These are phyloP conservation scores for Recurvirostra avosetta DNA, from an alignment of 2,113 vertebrate species.

Conservation along the genomic window DNA sequence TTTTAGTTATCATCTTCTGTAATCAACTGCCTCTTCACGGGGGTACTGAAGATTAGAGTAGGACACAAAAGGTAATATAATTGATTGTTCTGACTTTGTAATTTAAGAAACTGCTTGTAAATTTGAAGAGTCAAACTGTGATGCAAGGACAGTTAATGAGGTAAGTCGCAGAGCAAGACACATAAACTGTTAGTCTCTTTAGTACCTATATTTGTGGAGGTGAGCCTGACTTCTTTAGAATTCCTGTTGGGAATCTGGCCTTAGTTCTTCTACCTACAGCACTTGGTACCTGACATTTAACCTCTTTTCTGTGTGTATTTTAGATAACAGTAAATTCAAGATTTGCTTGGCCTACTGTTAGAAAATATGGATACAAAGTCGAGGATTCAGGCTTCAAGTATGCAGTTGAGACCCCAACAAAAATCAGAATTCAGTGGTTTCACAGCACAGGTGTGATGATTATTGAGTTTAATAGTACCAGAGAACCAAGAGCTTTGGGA, in stretches of 20 bases:
- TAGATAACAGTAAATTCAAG: slow-evolving; percentile 89
- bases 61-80: not conserved
- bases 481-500: slow-evolving; percentile 78
- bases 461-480: slow-evolving; percentile 80
- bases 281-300: not conserved
- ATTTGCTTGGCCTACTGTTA: slow-evolving; percentile 85
- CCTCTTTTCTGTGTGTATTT: not conserved
- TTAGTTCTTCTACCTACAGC: not conserved
- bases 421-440: slow-evolving; percentile 91
- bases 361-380: slow-evolving; percentile 89
- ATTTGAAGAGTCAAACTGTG: not conserved
- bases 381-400: slow-evolving; percentile 96
- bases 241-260: not conserved
- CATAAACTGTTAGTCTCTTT: not conserved
- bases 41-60: not conserved
- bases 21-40: not conserved
- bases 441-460: slow-evolving; percentile 94
- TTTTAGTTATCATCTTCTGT: not conserved
- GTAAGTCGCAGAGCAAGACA: not conserved
- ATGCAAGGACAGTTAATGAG: not conserved
- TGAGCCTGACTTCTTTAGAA: not conserved
- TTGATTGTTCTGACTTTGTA: not conserved
- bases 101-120: not conserved
- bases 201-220: not conserved
- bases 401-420: slow-evolving; percentile 83